phyloP scores from a whole-genome alignment of 2,888 invertebrate species.

The Pocota personata region DNA sequence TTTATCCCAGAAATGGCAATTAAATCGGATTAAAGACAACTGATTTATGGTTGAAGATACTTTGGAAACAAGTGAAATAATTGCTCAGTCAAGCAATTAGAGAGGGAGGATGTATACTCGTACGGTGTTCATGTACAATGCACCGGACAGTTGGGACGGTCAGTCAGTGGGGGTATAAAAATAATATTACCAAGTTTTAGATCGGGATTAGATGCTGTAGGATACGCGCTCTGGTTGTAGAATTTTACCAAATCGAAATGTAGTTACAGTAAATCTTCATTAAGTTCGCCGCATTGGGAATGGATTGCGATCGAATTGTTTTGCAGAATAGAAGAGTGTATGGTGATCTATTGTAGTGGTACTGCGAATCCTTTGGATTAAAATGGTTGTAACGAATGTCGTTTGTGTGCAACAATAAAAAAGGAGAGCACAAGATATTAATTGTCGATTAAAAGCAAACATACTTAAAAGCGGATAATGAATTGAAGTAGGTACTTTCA shows the following conservation, averaged over 20 bases:
- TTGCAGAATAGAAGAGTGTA: not conserved
- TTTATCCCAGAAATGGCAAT: constrained; percentile 74
- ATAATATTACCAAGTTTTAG: constrained; percentile 72
- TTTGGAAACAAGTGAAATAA: constrained; percentile 74
- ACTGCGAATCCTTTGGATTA: constrained; percentile 50
- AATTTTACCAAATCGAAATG: constrained; percentile 68
- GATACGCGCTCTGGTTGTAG: constrained; percentile 33
- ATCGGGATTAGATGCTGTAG: constrained; percentile 62
- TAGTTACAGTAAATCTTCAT: constrained; percentile 74
- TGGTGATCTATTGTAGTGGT: constrained; percentile 62
- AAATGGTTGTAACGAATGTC: constrained; percentile 50
- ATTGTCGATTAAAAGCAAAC: not conserved
- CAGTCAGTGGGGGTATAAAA: constrained; percentile 58
- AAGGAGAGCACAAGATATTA: not conserved
- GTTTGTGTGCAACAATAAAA: constrained; percentile 19
- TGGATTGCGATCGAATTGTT: constrained; percentile 60
- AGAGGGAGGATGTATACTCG: constrained; percentile 71
- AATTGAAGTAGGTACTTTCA: not conserved
- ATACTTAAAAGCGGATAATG: not conserved
- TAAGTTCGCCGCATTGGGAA: constrained; percentile 73
- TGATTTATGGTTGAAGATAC: constrained; percentile 74
- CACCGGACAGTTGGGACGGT: not conserved
- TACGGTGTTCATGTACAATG: constrained; percentile 9
- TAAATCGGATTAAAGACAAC: constrained; percentile 74
- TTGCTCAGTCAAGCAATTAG: constrained; percentile 74